phyloP scores from a whole-genome alignment of 2,113 vertebrate genomes.

The Oryzias javanicus region DNA sequence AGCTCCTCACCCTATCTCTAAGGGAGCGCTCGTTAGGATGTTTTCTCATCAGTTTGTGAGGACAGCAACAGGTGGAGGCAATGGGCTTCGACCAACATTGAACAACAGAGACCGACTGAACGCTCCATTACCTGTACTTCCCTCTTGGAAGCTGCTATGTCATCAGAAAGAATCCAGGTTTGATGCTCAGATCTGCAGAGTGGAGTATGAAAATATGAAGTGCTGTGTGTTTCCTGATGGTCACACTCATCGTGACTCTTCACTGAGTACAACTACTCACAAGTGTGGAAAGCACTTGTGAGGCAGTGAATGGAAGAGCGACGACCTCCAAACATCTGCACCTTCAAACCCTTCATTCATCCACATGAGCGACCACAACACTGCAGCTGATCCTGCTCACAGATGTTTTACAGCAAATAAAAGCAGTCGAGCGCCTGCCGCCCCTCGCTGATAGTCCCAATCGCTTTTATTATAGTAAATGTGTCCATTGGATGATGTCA shows the following conservation, averaged over 20 bases:
- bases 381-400: background rate
- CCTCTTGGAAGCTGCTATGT: background rate
- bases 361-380: slow-evolving; percentile 4
- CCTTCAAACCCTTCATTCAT: slow-evolving; percentile 6
- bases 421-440: slow-evolving; percentile 9
- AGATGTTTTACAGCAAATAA: slow-evolving; percentile 19
- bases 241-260: slow-evolving; percentile 34
- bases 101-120: slow-evolving; percentile 8
- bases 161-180: rapidly evolving
- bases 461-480: slow-evolving; percentile 61
- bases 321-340: slow-evolving; percentile 65
- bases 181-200: slow-evolving; percentile 3
- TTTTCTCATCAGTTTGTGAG: slow-evolving; percentile 74
- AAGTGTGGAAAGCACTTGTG: slow-evolving; percentile 42
- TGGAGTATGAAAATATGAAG: slow-evolving; percentile 9
- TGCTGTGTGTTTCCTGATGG: slow-evolving; percentile 11
- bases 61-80: slow-evolving; percentile 34
- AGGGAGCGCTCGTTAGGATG: too few relatives aligned
- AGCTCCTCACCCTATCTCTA: too few relatives aligned
- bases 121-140: slow-evolving; percentile 11
- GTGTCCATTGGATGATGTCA: slow-evolving; percentile 76
- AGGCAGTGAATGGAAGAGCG: slow-evolving; percentile 25
- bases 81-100: slow-evolving; percentile 25
- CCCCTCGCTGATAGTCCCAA: slow-evolving; percentile 46
- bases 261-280: slow-evolving; percentile 42